Base-by-base conservation (phyloP, 2,888 invertebrate species). In the Schizotus pectinicornis region DNA sequence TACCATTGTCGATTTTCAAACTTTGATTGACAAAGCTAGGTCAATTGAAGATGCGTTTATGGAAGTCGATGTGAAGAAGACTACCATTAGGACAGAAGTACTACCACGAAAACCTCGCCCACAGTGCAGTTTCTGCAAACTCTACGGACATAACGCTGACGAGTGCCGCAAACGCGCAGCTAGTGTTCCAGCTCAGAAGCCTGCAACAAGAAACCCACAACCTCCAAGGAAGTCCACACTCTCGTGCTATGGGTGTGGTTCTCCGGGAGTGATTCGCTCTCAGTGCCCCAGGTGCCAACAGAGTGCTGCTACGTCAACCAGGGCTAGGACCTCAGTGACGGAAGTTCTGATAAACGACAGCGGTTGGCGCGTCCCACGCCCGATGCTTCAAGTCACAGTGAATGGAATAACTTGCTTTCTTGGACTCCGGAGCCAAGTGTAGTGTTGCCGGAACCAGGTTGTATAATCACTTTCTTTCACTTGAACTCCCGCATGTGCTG, bases 1-100 rank as follows among this genome's bases (percentile, higher is more conserved):
- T 33, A 6, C 7, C 7, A 8, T 58, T 33, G 34, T 5, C 11
- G 37, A 31, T 37, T 56, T 56, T 14, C 5, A 32, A 3, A 31
- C 3, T 14, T 46, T 58, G 6, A 58, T 58, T 13, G 34, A 41
- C 6, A 58, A 56, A 37, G 57, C 57, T 9, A 55, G 54, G 5
- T 33, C 46, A 14, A 31, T 46, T 12, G 55, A 56, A 35, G 54
- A 33, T 7, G 46, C 9, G 11, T 51, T 51, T 12, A 7, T n/a
- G 3, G 39, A 55, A 30, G 12, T 7, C 5, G 13, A n/a, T 5
- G 32, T n/a, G n/a, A 30, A 6, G 7, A 31, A 6, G 7, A 14
- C 13, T 3, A 37, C 30, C 7, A n/a, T 8, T n/a, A 32, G 31
- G 33, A n/a, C n/a, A n/a, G n/a, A n/a, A n/a, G n/a, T n/a, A n/a